phyloP scores from a whole-genome alignment of 2,113 vertebrate species.

The Centropus bengalensis region DNA sequence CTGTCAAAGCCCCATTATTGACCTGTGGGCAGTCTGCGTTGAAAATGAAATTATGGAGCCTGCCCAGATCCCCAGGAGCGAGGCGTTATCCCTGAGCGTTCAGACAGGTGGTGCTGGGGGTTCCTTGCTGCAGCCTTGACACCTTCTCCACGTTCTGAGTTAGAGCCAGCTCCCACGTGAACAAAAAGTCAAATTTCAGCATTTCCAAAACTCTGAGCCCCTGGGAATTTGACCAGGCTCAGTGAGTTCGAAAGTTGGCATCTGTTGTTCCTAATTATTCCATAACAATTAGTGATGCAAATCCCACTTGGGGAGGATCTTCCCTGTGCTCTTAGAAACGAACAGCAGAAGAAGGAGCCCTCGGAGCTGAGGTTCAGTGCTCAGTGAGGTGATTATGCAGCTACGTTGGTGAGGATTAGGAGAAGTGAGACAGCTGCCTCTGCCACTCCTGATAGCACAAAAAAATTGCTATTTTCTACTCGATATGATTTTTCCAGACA shows the following conservation, averaged over 20 bases:
- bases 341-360: slow-evolving; percentile 15
- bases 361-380: background rate
- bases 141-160: background rate
- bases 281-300: slow-evolving; percentile 60
- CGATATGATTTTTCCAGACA: background rate
- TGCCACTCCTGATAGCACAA: background rate
- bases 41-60: background rate
- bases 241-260: slow-evolving; percentile 50
- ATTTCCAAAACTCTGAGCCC: background rate
- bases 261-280: slow-evolving; percentile 63
- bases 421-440: slow-evolving; percentile 16
- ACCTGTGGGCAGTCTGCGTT: background rate
- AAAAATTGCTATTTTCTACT: background rate
- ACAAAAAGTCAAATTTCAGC: background rate
- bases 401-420: slow-evolving; percentile 19
- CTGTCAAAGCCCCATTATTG: background rate
- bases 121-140: background rate
- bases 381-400: slow-evolving; percentile 35
- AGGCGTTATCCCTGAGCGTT: background rate
- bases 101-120: background rate
- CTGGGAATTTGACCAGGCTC: slow-evolving; percentile 6
- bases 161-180: background rate
- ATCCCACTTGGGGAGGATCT: slow-evolving; percentile 36
- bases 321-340: background rate
- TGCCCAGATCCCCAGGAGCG: background rate